phyloP scores from a whole-genome alignment of 2,888 invertebrate genomes.

The Didymodactylos carnosus region DNA sequence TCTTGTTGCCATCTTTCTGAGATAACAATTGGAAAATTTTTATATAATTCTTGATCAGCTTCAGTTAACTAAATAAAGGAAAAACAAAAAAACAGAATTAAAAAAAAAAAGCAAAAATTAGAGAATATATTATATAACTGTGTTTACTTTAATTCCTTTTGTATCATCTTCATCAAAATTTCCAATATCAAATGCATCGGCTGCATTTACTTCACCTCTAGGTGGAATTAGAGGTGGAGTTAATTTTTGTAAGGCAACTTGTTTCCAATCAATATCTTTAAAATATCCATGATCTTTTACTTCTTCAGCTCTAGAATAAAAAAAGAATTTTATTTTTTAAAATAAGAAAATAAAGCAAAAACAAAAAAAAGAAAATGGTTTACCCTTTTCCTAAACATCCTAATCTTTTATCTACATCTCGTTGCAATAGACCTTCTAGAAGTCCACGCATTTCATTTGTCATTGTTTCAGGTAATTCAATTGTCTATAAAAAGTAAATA shows the following conservation, averaged over 20 bases:
- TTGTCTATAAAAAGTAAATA: too few species aligned
- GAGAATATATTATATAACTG: too few species aligned
- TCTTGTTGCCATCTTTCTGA: slow-evolving; percentile 98
- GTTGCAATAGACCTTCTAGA: slow-evolving; percentile 69
- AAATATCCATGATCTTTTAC: slow-evolving; percentile 94
- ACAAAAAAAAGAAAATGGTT: not conserved
- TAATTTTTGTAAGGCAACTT: slow-evolving; percentile 92
- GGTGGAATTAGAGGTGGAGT: slow-evolving; percentile 94
- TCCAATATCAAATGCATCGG: slow-evolving; percentile 97
- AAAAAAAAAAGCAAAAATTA: too few species aligned
- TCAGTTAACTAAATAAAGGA: slow-evolving; percentile 50
- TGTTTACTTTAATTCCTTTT: slow-evolving; percentile 75
- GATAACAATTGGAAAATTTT: slow-evolving; percentile 90
- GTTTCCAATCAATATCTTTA: slow-evolving; percentile 93
- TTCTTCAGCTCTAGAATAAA: slow-evolving; percentile 58
- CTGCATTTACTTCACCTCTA: slow-evolving; percentile 94
- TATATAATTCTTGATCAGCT: slow-evolving; percentile 88
- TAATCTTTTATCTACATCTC: slow-evolving; percentile 77
- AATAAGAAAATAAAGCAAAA: not conserved
- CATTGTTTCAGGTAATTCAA: slow-evolving; percentile 90
- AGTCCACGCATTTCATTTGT: slow-evolving; percentile 70
- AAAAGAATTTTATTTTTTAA: not conserved
- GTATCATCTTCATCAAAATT: slow-evolving; percentile 99
- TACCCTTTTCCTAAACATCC: slow-evolving; percentile 39
- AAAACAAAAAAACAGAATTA: too few species aligned